Conservation (phyloP, 2,797 vertebrate genomes). For the Hippocampus kuda region DNA sequence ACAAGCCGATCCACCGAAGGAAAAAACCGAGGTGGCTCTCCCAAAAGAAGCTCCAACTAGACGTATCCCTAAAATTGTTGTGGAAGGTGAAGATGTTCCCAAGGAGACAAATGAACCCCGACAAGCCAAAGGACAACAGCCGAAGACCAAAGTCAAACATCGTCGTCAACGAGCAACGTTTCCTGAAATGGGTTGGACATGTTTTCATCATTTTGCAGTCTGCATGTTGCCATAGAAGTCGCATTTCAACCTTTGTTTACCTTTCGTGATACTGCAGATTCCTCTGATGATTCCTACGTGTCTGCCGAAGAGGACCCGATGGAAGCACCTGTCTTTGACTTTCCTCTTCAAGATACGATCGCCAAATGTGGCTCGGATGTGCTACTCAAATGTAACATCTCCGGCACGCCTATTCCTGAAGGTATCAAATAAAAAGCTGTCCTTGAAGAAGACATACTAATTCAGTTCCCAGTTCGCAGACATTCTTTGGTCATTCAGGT, state of each 20-base stretch:
- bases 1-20: constrained; percentile 38
- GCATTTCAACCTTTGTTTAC: constrained; percentile 4
- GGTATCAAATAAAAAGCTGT: constrained; percentile 54
- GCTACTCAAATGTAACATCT: constrained; percentile 84
- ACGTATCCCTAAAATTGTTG: constrained; percentile 65
- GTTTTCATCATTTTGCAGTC: background rate
- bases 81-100: constrained; percentile 61
- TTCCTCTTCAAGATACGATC: constrained; percentile 75
- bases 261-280: constrained; percentile 69
- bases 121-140: constrained; percentile 52
- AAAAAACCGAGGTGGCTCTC: constrained; percentile 66
- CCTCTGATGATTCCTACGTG: constrained; percentile 93
- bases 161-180: constrained; percentile 80
- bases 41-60: constrained; percentile 37
- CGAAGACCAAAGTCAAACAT: constrained; percentile 78
- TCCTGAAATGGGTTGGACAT: constrained; percentile 78
- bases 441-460: background rate
- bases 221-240: background rate
- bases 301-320: constrained; percentile 92
- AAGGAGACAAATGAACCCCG: constrained; percentile 35
- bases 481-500: background rate
- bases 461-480: background rate
- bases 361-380: constrained; percentile 76
- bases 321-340: constrained; percentile 90
- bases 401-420: constrained; percentile 82